Base-by-base conservation (phyloP, 2,797 vertebrate genomes). In the Discoglossus pictus region DNA sequence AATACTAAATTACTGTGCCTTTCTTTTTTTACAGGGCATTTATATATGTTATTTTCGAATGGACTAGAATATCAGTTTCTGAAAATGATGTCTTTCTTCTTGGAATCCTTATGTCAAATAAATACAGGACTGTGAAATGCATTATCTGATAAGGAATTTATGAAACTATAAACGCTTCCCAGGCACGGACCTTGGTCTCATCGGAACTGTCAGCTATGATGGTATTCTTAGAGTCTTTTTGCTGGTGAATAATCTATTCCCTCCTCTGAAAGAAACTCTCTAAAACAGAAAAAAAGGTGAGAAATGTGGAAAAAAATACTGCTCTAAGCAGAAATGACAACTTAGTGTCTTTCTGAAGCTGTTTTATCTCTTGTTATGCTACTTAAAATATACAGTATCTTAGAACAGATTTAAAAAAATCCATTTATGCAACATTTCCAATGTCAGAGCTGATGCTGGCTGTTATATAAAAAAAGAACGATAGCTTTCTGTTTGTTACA, bases 121-220 rank as follows among this genome's bases (percentile, higher is more conserved):
- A 46, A 69, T 69, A 62, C 63, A 31, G 24, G 50, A 18, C 67
- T 70, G 51, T 70, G 44, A 64, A 58, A 71, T 71, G 46, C 52
- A 25, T 40, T 43, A 58, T 59, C 60, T 71, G 68, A 64, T 71
- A 43, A 50, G 52, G 61, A 71, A 64, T 64, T 64, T 64, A 56
- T 64, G 52, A 71, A 71, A 71, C 52, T 18, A 36, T 71, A 64
- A 64, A 58, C 44, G 38, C 52, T 64, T 64, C 39, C 24, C n/a
- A 55, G 53, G 46, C 25, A 64, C 53, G 34, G 38, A 64, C 52
- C 53, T 23, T 23, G 17, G 60, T 56, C 52, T 70, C 44, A 42
- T 70, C 63, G 60, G 51, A 64, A 31, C 60, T 71, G 53, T 71
- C 68, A 71, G 43, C 54, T 50, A 71, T 58, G 61, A 71, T 71